Evolutionary conservation across 1,140 invertebrate genomes (phyloP), one percentile per base, ranked within the genome.

Genomic region (Charaxes varanes): DNA sequence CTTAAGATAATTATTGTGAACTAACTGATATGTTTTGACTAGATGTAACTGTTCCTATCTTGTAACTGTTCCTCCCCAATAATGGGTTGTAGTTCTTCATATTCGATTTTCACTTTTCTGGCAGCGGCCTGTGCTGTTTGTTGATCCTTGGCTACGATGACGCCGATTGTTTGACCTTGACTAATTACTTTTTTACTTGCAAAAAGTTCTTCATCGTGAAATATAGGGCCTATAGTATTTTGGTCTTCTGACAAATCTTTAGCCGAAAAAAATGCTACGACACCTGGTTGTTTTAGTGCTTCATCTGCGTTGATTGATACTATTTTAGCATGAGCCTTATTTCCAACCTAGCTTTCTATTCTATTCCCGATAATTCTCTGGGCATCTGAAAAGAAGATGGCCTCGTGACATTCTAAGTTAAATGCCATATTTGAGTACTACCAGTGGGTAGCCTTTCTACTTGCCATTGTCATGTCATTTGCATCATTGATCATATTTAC

Each of bases 121-220:
- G 94, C 89, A 12, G 93, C 95, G 62, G 86, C 87, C 74, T 94
- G 92, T 1, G 94, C 94, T 4, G 86, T 89, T 1, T 72, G 57
- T 81, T 95, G 92, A 82, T 92, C 89, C 12, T 87, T 73, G 0
- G 93, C 94, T 2, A 94, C 86, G 28, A 97, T 86, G 1, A 89
- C 92, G 6, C 91, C 94, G 22, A 97, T 88, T n/a, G 90, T 82
- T 82, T 96, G 94, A 0, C 94, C 94, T 66, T 92, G 89, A 72
- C 89, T 90, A 0, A 88, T 87, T 0, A 96, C 92, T 59, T 87
- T 87, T 42, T 91, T 86, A 7, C 83, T 86, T 19, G 89, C 87
- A 72, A 95, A 95, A 6, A 95, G 77, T 76, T 91, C 87, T 69
- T 95, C 94, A 62, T 96, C 94, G 16, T 94, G 90, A 41, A 92